Percentiles rank a stretch among this genome's conserved stretches.
phyloP scores from a whole-genome alignment of 2,888 invertebrate species.

The Achlya flavicornis region DNA sequence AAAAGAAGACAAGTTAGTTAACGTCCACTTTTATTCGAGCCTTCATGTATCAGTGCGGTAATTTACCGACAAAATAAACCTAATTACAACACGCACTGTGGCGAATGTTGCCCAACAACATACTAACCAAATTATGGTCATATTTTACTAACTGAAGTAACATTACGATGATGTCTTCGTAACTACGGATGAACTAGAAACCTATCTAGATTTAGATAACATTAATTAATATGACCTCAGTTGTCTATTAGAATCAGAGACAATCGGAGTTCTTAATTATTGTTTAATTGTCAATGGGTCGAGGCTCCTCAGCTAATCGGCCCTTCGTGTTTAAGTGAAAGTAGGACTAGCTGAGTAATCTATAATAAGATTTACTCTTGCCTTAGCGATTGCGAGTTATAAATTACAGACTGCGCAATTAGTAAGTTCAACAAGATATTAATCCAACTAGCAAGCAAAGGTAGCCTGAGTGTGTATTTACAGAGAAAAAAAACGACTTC shows the following conservation, averaged over 20 bases:
- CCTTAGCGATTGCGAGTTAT: not conserved
- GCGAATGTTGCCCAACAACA: conserved; percentile 7
- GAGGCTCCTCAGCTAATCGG: not conserved
- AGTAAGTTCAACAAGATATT: not conserved
- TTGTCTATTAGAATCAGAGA: not conserved
- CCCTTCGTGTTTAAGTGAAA: conserved; percentile 1
- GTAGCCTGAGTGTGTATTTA: not conserved
- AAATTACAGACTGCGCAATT: not conserved
- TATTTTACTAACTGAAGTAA: not conserved
- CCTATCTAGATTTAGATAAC: not conserved
- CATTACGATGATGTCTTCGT: not conserved
- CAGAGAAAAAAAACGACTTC: not conserved
- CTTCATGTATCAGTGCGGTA: conserved; percentile 23
- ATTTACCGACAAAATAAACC: conserved; percentile 20
- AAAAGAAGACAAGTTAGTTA: conserved; percentile 31
- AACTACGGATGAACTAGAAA: not conserved
- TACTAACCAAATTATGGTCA: conserved; percentile 5
- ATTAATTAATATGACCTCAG: not conserved
- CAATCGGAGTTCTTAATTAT: not conserved
- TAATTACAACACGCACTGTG: conserved; percentile 10
- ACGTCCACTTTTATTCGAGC: conserved; percentile 25
- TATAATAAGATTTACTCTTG: not conserved
- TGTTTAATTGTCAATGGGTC: not conserved
- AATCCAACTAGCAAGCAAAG: not conserved
- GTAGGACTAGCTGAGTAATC: not conserved